A percentile compares a stretch with the other conserved stretches of the same genome.
These are phyloP conservation scores for Andrena fulva DNA, from an alignment of 2,888 invertebrate genomes.

Conservation along the genomic window DNA sequence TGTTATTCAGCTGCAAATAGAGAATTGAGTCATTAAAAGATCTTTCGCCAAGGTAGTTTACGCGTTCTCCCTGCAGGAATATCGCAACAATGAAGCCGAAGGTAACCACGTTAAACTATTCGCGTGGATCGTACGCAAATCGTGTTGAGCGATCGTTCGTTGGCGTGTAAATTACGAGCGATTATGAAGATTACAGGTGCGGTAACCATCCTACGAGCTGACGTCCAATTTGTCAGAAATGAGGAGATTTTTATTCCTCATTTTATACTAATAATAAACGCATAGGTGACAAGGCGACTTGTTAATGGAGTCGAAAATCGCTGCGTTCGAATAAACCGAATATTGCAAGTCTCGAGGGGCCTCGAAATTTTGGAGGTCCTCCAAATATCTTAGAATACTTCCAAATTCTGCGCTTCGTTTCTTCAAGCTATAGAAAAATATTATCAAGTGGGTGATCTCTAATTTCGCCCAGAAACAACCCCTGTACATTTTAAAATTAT, in stretches of 20 bases:
- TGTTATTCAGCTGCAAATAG: background rate
- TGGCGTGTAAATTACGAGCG: constrained; percentile 64
- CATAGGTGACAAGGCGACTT: constrained; percentile 42
- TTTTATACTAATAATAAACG: constrained; percentile 10
- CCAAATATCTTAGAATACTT: too few species aligned
- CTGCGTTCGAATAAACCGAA: background rate
- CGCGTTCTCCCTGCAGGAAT: background rate
- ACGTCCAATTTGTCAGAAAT: constrained; percentile 45
- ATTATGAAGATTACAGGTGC: constrained; percentile 66
- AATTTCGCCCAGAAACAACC: too few species aligned
- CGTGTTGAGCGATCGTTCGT: constrained; percentile 46
- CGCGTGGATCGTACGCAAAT: constrained; percentile 38
- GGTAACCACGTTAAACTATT: constrained; percentile 49
- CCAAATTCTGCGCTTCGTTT: too few species aligned
- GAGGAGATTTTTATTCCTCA: constrained; percentile 28
- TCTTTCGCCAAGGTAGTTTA: constrained; percentile 7
- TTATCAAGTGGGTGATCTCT: too few species aligned
- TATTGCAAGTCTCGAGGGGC: constrained; percentile 2
- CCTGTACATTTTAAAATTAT: too few species aligned
- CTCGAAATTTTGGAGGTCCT: background rate
- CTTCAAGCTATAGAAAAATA: too few species aligned
- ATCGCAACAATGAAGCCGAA: constrained; percentile 16
- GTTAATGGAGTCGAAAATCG: background rate
- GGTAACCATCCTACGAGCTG: constrained; percentile 43
- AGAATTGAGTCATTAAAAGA: constrained; percentile 36